Evolutionary conservation across 1,140 invertebrate species (phyloP), one percentile per base, ranked within the genome.

Genomic region (Lamellibrachia luymesi): DNA sequence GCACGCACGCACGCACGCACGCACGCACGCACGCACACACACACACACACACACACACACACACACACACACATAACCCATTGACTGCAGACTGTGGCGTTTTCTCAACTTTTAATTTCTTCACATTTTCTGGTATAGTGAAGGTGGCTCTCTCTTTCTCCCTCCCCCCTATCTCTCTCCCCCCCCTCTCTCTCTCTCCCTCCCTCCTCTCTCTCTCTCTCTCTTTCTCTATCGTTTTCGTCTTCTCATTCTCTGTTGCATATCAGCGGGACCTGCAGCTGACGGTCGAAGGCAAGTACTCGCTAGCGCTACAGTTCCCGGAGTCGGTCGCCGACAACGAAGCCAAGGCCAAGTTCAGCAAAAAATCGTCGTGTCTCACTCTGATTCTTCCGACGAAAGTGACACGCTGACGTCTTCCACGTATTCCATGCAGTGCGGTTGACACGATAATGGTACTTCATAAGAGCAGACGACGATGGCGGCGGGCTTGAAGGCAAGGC

Each of bases 221-320:
- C 38, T 38, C 38, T 38, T 1, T 38, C 38, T 38, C 38, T 38
- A n/a, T n/a, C n/a, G 64, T 80, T 80, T 2, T 80, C 25, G 6
- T 22, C 64, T 92, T 92, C 22, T 38, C 17, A 17, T 51, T 38
- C 27, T 22, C 90, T 50, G 91, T 51, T 94, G 50, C 91, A 38
- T 94, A 93, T 91, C 94, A 95, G 95, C 94, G 95, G 94, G 95
- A 95, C 93, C 92, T 95, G 7, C 92, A 90, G 10, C 93, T 95
- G 89, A 6, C 91, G 6, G 95, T 95, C 2, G 92, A 93, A 49
- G 94, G 93, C 4, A 93, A 91, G 51, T 95, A 95, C 92, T 91
- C 94, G 50, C 92, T 95, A 25, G 93, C 94, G 17, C 93, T 95
- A 6, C 51, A 92, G 51, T 93, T 95, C 22, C 94, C 95, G 13